A percentile compares a stretch with the other conserved stretches of the same genome.
phyloP scores from a whole-genome alignment of 2,888 invertebrate genomes.

The Pardosa pseudoannulata region DNA sequence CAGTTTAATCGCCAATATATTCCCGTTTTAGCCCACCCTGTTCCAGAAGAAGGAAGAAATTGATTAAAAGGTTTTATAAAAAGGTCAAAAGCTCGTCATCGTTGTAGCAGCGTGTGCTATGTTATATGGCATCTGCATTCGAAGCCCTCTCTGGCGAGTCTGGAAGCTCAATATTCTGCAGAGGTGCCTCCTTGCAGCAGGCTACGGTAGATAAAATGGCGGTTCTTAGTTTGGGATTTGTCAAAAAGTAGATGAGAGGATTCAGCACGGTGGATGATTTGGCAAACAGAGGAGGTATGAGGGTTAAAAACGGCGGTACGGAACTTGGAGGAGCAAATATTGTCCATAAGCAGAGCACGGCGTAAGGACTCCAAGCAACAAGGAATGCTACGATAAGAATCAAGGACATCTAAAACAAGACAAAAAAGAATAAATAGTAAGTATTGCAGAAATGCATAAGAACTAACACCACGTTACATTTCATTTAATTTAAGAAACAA shows the following conservation, averaged over 20 bases:
- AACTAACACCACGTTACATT: no score
- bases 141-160: slow-evolving; percentile 47
- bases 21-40: no score
- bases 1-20: no score
- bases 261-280: slow-evolving; percentile 76
- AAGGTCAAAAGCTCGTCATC: neutral
- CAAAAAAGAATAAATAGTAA: no score
- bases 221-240: slow-evolving; percentile 67
- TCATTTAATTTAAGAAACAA: no score
- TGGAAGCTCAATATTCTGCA: slow-evolving; percentile 49
- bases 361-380: slow-evolving; percentile 76
- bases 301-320: slow-evolving; percentile 75
- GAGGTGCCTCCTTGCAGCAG: slow-evolving; percentile 41
- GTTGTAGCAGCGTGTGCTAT: neutral
- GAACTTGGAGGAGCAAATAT: slow-evolving; percentile 74
- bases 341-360: slow-evolving; percentile 76
- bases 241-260: slow-evolving; percentile 75
- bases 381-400: slow-evolving; percentile 74
- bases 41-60: no score
- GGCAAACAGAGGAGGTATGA: slow-evolving; percentile 76
- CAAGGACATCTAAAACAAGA: slow-evolving; percentile 75
- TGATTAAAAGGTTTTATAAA: neutral
- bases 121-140: slow-evolving; percentile 15
- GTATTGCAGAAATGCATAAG: no score
- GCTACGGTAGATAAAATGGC: slow-evolving; percentile 47